phyloP scores from a whole-genome alignment of 2,888 invertebrate species.

The Pomacea canaliculata region DNA sequence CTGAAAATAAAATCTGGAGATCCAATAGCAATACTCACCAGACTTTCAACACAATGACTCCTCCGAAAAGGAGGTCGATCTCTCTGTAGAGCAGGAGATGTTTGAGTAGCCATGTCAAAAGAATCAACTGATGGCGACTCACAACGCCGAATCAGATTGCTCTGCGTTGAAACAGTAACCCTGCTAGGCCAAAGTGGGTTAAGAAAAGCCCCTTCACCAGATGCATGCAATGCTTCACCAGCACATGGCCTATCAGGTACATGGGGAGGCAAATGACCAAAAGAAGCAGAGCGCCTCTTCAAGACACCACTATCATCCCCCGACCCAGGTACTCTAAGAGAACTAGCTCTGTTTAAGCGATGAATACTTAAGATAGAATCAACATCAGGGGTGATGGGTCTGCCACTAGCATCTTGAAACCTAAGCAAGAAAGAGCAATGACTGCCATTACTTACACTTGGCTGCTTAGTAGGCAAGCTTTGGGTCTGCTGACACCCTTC shows the following conservation, averaged over 20 bases:
- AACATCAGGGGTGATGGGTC: background rate
- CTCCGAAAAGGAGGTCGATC: constrained; percentile 9
- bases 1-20: constrained; percentile 22
- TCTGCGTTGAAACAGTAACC: constrained; percentile 12
- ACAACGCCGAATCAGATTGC: constrained; percentile 11
- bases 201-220: constrained; percentile 26
- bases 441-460: constrained; percentile 22
- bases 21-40: constrained; percentile 6
- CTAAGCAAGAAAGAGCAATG: constrained; percentile 11
- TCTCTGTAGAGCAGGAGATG: constrained; percentile 32
- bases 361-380: constrained; percentile 1
- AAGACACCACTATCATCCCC: background rate
- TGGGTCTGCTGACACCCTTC: constrained; percentile 5
- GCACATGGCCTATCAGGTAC: background rate
- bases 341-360: constrained; percentile 27
- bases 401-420: constrained; percentile 19
- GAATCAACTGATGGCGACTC: constrained; percentile 20
- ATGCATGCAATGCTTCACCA: constrained; percentile 16
- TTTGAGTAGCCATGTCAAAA: constrained; percentile 33
- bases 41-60: constrained; percentile 3
- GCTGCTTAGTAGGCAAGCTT: constrained; percentile 13
- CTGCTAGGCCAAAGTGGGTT: constrained; percentile 10
- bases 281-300: constrained; percentile 31
- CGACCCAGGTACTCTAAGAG: constrained; percentile 15
- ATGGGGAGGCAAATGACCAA: constrained; percentile 22